Conservation (phyloP, 2,888 invertebrate species). For the Ophion ventricosus region DNA sequence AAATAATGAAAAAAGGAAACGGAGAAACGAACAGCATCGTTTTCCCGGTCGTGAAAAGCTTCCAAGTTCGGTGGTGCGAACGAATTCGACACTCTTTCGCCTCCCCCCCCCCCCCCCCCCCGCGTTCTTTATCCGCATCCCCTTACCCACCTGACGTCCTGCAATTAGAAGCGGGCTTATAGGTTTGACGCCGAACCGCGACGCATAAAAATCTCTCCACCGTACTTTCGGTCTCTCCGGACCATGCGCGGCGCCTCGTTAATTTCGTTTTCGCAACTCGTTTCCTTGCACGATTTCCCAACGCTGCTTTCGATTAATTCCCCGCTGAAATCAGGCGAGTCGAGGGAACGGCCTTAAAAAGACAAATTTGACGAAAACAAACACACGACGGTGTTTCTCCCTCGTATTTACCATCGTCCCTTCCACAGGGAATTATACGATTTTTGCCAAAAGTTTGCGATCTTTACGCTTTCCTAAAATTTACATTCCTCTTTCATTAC, state of each 20-base stretch:
- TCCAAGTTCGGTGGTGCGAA: constrained; percentile 39
- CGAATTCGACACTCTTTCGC: constrained; percentile 67
- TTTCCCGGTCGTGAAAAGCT: constrained; percentile 39
- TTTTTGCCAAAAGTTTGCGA: too few relatives aligned
- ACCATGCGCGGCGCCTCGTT: background rate
- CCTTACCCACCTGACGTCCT: constrained; percentile 59
- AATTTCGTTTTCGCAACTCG: constrained; percentile 30
- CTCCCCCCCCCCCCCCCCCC: constrained; percentile 11
- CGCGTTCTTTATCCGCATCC: constrained; percentile 33
- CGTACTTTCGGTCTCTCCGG: constrained; percentile 3
- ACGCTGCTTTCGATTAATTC: constrained; percentile 43
- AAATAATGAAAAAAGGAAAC: constrained; percentile 27
- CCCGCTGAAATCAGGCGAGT: constrained; percentile 8
- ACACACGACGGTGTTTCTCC: constrained; percentile 45
- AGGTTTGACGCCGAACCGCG: constrained; percentile 67
- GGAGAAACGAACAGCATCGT: constrained; percentile 34
- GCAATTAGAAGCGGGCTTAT: constrained; percentile 71
- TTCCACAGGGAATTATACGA: background rate
- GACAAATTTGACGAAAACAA: constrained; percentile 55
- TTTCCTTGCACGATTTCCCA: constrained; percentile 44
- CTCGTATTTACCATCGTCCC: background rate
- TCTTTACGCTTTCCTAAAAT: too few relatives aligned
- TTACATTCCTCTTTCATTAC: too few relatives aligned
- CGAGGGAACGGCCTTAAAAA: constrained; percentile 33
- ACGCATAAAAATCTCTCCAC: constrained; percentile 66